Conservation (phyloP, 2,113 vertebrate genomes). For the Pantherophis guttatus region DNA sequence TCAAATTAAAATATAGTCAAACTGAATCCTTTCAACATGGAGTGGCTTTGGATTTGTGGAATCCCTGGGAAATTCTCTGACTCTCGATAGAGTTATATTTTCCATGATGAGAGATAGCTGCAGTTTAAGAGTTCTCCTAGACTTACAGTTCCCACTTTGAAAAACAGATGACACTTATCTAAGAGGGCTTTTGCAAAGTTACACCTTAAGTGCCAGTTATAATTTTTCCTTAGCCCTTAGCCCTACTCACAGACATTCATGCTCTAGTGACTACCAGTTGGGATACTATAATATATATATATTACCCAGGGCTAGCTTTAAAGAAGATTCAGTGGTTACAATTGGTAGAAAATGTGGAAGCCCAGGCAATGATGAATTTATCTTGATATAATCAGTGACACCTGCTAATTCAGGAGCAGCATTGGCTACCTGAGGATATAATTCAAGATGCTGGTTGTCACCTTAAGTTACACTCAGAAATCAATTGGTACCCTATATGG, state of each 20-base stretch:
- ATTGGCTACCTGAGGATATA: neutral
- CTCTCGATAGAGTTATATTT: neutral
- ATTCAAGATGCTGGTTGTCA: neutral
- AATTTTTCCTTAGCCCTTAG: neutral
- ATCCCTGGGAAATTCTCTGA: neutral
- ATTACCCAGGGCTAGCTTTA: neutral
- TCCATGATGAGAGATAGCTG: neutral
- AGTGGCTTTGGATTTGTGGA: neutral
- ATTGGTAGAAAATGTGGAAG: neutral
- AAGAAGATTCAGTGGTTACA: neutral
- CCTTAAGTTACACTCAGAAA: neutral
- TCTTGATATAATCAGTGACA: neutral
- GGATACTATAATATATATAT: neutral
- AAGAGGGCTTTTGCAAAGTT: neutral
- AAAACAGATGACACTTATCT: neutral
- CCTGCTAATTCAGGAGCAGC: neutral
- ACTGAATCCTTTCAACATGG: neutral
- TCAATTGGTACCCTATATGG: neutral
- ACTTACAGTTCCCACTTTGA: neutral
- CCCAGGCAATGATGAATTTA: neutral
- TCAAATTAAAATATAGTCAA: neutral
- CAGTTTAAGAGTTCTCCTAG: neutral
- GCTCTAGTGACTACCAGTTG: neutral
- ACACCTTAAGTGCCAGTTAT: neutral
- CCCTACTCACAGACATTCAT: neutral